Conservation (phyloP, 1,140 invertebrate species). For the Pogonomyrmex californicus region DNA sequence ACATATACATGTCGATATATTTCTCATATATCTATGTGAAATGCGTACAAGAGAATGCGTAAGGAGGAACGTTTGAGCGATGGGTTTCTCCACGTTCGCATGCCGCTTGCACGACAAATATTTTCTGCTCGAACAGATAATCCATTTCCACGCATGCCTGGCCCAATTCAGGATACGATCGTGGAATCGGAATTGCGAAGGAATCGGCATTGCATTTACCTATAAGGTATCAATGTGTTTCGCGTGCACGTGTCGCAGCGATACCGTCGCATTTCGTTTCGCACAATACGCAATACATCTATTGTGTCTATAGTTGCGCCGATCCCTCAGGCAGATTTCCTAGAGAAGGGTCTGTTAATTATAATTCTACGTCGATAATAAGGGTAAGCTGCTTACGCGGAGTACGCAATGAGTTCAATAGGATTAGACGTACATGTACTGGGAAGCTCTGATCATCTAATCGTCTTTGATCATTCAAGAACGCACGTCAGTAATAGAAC, state of each 20-base stretch:
- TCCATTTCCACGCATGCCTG: conserved; percentile 54
- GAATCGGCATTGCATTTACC: conserved; percentile 31
- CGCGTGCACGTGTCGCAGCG: conserved; percentile 8
- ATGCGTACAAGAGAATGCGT: background rate
- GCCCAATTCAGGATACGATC: conserved; percentile 59
- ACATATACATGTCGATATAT: background rate
- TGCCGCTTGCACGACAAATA: conserved; percentile 37
- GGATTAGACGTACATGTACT: conserved; percentile 65
- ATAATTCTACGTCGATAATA: conserved; percentile 81
- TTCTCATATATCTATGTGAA: background rate
- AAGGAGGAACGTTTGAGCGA: background rate
- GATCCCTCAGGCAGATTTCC: conserved; percentile 37
- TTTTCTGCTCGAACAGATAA: conserved; percentile 51
- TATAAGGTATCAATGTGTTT: conserved; percentile 28
- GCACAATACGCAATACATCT: conserved; percentile 32
- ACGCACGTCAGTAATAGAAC: conserved; percentile 7
- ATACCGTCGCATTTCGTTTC: conserved; percentile 56
- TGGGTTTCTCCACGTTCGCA: background rate
- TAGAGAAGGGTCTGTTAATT: conserved; percentile 75
- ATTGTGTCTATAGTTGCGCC: conserved; percentile 31
- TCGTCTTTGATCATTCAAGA: conserved; percentile 74
- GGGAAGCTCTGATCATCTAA: conserved; percentile 61
- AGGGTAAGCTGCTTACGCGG: conserved; percentile 78
- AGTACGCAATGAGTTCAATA: conserved; percentile 70
- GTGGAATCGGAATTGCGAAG: conserved; percentile 27